A percentile compares a stretch with the other conserved stretches of the same genome.
Evolutionary conservation across 2,888 invertebrate species (phyloP).

Genomic region (Mimachlamys varia): DNA sequence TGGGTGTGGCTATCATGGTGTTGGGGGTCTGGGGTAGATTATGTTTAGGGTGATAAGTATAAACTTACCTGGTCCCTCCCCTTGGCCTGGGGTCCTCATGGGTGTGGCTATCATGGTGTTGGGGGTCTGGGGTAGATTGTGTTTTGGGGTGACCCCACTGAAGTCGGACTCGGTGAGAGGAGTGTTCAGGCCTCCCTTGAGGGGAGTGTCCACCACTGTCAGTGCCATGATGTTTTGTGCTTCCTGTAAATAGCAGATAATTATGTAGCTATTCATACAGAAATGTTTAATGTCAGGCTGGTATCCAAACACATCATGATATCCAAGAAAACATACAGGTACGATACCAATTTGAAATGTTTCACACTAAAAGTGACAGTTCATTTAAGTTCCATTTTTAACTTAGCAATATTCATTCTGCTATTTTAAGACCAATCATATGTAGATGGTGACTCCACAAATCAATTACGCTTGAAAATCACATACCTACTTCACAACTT

Average conservation of each 20-base stretch:
- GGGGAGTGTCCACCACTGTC: constrained; percentile 97
- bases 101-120: constrained; percentile 80
- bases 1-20: too few species aligned
- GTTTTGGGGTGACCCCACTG: constrained; percentile 90
- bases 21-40: too few species aligned
- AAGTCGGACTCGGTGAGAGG: constrained; percentile 95
- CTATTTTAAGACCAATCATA: neutral
- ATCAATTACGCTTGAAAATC: neutral
- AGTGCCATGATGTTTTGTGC: constrained; percentile 99
- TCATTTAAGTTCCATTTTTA: too few species aligned
- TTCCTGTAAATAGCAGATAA: constrained; percentile 87
- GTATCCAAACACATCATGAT: neutral
- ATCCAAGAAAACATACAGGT: neutral
- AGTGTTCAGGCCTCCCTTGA: constrained; percentile 97
- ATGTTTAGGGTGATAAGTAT: too few species aligned
- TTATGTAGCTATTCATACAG: neutral
- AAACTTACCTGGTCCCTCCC: constrained; percentile 53
- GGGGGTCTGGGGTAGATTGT: constrained; percentile 82
- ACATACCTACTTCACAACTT: neutral
- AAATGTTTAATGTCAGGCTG: neutral
- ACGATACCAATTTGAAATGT: too few species aligned
- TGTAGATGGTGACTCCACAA: too few species aligned
- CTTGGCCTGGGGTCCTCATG: constrained; percentile 77
- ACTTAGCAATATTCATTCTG: too few species aligned
- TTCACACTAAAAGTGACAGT: too few species aligned